Evolutionary conservation across 2,888 invertebrate genomes (phyloP).

Genomic region (Trichopoda pennipes): DNA sequence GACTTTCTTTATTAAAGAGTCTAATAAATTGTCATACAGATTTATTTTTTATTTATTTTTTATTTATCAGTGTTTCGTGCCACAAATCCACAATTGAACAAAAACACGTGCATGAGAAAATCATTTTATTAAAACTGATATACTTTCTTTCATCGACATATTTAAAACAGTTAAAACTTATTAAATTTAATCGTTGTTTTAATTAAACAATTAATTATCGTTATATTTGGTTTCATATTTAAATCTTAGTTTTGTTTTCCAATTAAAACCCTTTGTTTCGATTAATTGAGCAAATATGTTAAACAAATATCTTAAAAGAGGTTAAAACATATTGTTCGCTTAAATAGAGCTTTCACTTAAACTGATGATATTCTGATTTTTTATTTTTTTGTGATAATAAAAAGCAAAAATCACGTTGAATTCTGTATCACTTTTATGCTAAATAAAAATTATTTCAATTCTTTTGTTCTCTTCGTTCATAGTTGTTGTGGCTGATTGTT

Average conservation of each 20-base stretch:
- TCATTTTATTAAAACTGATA: background rate
- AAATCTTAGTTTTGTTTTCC: background rate
- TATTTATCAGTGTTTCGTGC: background rate
- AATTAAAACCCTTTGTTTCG: background rate
- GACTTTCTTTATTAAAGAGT: too few species aligned
- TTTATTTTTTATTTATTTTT: slow-evolving; percentile 33
- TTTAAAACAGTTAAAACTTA: too few species aligned
- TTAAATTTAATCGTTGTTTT: too few species aligned
- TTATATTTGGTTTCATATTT: too few species aligned
- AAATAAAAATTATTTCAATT: slow-evolving; percentile 41
- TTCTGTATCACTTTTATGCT: slow-evolving; percentile 25
- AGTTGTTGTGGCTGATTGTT: slow-evolving; percentile 2
- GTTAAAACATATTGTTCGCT: background rate
- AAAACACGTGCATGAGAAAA: slow-evolving; percentile 34
- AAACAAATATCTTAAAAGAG: background rate
- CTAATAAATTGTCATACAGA: slow-evolving; percentile 45
- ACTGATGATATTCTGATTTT: background rate
- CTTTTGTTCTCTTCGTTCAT: slow-evolving; percentile 1
- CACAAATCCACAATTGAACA: slow-evolving; percentile 37
- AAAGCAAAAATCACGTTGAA: slow-evolving; percentile 35
- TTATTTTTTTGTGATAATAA: slow-evolving; percentile 42
- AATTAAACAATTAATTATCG: too few species aligned
- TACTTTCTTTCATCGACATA: too few species aligned
- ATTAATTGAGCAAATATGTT: slow-evolving; percentile 11
- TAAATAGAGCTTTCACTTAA: background rate